Percentiles rank a stretch among this genome's conserved stretches.
These are phyloP conservation scores for Pongo abelii DNA, from an alignment of 2,113 vertebrate species.

Conservation along the genomic window DNA sequence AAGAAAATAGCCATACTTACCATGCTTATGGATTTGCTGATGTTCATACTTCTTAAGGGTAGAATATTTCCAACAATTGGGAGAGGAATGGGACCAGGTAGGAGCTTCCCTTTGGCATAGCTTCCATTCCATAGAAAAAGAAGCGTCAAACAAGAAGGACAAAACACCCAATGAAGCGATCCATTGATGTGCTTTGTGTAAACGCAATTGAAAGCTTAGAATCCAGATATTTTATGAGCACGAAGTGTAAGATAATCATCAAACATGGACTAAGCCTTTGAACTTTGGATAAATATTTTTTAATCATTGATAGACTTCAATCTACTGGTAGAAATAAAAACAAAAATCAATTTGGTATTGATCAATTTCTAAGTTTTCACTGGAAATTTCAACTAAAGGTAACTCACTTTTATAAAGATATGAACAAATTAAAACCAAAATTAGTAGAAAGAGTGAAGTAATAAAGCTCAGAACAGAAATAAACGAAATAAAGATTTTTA, in stretches of 20 bases:
- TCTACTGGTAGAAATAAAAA: no score
- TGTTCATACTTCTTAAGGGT: slow-evolving; percentile 65
- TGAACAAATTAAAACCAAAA: no score
- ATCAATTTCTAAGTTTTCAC: no score
- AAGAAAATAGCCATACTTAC: slow-evolving; percentile 50
- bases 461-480: no score
- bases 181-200: not conserved
- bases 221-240: not conserved
- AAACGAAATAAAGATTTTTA: no score
- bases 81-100: slow-evolving; percentile 73
- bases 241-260: not conserved
- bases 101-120: slow-evolving; percentile 72
- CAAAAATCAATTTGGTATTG: no score
- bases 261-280: not conserved
- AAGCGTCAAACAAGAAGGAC: slow-evolving; percentile 62
- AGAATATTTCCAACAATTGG: slow-evolving; percentile 71
- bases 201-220: not conserved
- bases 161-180: slow-evolving; percentile 31
- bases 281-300: no score
- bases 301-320: no score
- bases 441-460: no score
- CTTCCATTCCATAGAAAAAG: slow-evolving; percentile 44
- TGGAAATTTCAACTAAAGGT: no score
- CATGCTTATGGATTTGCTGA: slow-evolving; percentile 56
- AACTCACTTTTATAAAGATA: no score